Evolutionary conservation across 2,888 invertebrate genomes (phyloP), one percentile per base, ranked within the genome.

Genomic region (Himalopsyche tibetana): DNA sequence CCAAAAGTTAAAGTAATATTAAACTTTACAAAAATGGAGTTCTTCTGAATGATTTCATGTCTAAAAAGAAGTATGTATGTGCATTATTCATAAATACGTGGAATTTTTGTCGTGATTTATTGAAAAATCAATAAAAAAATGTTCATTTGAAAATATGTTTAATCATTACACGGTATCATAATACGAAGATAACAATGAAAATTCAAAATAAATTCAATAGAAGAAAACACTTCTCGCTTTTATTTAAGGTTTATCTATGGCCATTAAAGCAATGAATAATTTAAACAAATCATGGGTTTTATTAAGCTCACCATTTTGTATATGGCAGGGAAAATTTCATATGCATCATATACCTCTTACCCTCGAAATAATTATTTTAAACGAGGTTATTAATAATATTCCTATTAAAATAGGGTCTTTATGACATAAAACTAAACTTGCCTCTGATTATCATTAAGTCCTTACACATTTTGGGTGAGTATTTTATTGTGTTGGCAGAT

Each of bases 321-420:
- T 2, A 38, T 36, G 74, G 74, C 12, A 12, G 74, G 38, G 74
- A 74, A 74, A 74, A 38, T 74, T 38, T 4, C 2, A 74, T 38
- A 74, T 12, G 74, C 12, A 15, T 36, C 38, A 36, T 74, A 36
- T 74, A 36, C 38, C 74, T 74, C 38, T 74, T 74, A 74, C 38
- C 38, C 36, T 19, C 28, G 15, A 74, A 74, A 74, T 74, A 74
- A 74, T 74, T 36, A 74, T 74, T 74, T 74, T 74, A 74, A 38
- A 74, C 9, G 36, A 38, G 74, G 36, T 74, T 38, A 38, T 74
- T 74, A 36, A 74, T 74, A 74, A 19, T 63, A 19, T 38, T 74
- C 11, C 11, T 36, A 74, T 74, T 74, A 38, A 74, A 69, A 74
- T 51, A 12, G 74, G 74, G 74, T 36, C 74, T 74, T 15, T 74